Evolutionary conservation across 1,140 invertebrate species (phyloP), one percentile per base, ranked within the genome.

Genomic region (Teleopsis dalmanni): DNA sequence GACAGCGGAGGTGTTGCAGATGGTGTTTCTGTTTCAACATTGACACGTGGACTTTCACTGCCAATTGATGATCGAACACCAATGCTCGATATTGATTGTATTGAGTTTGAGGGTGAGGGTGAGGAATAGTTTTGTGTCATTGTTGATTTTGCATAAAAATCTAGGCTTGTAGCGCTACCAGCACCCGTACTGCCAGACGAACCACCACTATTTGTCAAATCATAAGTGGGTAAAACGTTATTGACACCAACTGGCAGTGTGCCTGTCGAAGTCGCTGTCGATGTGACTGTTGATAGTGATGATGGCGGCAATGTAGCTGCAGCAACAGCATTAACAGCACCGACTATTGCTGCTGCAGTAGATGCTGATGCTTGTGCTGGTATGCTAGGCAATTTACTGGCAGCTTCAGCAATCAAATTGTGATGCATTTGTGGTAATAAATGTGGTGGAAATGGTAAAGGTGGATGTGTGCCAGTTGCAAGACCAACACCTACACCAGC

Each of bases 401-500:
- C 55, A 21, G 65, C 62, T 47, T 69, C 65, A 1, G 64, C 63
- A 14, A 69, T 69, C 1, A 69, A 59, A 57, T 67, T 68, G 45
- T 65, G 65, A 49, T 69, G 65, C 56, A 52, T 50, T 25, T 51
- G 49, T 8, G 53, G 74, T 14, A 79, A 60, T n/a, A 79, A 58
- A 9, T 82, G 81, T 0, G 82, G 80, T 2, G 65, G 56, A 44
- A 83, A 83, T 18, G 83, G 80, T 34, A 80, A 71, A n/a, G 70
- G 34, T 51, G 58, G 75, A 57, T 46, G 52, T 23, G 54, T 45
- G 23, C 33, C 16, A 7, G 26, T 37, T 31, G 21, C 37, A n/a
- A n/a, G n/a, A n/a, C n/a, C n/a, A n/a, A n/a, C n/a, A n/a, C n/a
- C n/a, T n/a, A n/a, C n/a, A n/a, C n/a, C n/a, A 19, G 37, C 41